Base-by-base conservation (phyloP, 2,888 invertebrate species). In the Hesperia comma region DNA sequence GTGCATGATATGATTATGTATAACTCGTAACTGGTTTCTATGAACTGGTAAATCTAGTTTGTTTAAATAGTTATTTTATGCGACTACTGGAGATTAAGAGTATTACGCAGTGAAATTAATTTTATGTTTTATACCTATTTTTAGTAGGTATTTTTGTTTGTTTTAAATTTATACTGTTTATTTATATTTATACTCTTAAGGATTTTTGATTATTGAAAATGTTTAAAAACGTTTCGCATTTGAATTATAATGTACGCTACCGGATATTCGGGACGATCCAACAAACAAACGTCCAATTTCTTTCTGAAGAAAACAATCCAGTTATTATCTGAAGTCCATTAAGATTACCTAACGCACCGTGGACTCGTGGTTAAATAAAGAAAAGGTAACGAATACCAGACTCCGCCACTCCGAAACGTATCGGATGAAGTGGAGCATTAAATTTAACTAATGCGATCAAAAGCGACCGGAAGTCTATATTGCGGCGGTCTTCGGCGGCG, bases 401-500 rank as follows among this genome's bases (percentile, higher is more conserved):
- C 26, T 51, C 51, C 51, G 21, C 6, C 51, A 26, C 26, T 26
- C 21, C 14, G 51, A 51, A 26, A 51, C 26, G 51, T 57, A 53
- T 69, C 67, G 63, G 69, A 54, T 76, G 68, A 74, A 77, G 76
- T 77, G 72, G 69, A 76, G 75, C 77, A 78, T 81, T 74, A 79
- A 81, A 80, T 74, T 54, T 71, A 77, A 74, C 75, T 77, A 78
- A 81, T 79, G 79, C 81, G 89, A 88, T 88, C 88, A 86, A 87
- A 86, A 81, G 81, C 76, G 79, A 76, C 87, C 90, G 90, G 90
- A 90, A 83, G 84, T 78, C 79, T 74, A 79, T 76, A 79, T 77
- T 81, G 82, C 79, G 82, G 79, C 79, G 79, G 77, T 82, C 82
- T 82, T 83, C 82, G 82, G 77, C 79, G 80, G 79, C 87, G 90